Conservation (phyloP, 1,140 invertebrate genomes). For the Bombyx mandarina region DNA sequence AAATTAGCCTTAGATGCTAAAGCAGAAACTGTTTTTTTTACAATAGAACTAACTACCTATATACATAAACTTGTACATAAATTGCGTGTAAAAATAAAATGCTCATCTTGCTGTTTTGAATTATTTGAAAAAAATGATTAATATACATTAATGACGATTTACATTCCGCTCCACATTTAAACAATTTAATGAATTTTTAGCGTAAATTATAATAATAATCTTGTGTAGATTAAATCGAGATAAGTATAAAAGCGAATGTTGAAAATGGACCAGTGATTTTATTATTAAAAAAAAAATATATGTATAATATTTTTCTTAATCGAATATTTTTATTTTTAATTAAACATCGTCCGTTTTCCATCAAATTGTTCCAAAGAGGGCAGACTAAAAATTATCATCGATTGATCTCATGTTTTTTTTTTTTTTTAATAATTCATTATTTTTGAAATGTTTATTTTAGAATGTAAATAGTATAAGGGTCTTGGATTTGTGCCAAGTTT, state of each 20-base stretch:
- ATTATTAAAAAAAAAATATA: too few relatives aligned
- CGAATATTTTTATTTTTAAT: slow-evolving; percentile 8
- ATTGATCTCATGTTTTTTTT: slow-evolving; percentile 67
- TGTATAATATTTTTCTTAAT: too few relatives aligned
- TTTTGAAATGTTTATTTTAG: slow-evolving; percentile 53
- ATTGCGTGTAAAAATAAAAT: too few relatives aligned
- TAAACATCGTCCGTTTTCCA: slow-evolving; percentile 37
- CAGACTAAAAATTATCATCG: slow-evolving; percentile 66
- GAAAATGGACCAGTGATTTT: slow-evolving; percentile 22
- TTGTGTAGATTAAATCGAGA: slow-evolving; percentile 12
- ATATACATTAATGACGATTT: slow-evolving; percentile 23
- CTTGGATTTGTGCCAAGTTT: slow-evolving; percentile 42
- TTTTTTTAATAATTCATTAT: slow-evolving; percentile 39
- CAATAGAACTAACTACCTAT: too few relatives aligned
- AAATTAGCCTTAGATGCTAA: too few relatives aligned
- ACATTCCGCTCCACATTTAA: slow-evolving; percentile 47
- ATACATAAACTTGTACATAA: too few relatives aligned
- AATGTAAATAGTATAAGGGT: slow-evolving; percentile 24
- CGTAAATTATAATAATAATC: neutral
- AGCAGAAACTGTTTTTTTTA: too few relatives aligned
- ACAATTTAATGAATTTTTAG: slow-evolving; percentile 10
- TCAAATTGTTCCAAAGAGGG: slow-evolving; percentile 67
- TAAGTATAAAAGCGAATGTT: slow-evolving; percentile 14
- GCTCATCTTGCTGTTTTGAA: too few relatives aligned
- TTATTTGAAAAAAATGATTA: neutral